Conservation (phyloP, 1,140 invertebrate species). For the Calephelis virginiensis region DNA sequence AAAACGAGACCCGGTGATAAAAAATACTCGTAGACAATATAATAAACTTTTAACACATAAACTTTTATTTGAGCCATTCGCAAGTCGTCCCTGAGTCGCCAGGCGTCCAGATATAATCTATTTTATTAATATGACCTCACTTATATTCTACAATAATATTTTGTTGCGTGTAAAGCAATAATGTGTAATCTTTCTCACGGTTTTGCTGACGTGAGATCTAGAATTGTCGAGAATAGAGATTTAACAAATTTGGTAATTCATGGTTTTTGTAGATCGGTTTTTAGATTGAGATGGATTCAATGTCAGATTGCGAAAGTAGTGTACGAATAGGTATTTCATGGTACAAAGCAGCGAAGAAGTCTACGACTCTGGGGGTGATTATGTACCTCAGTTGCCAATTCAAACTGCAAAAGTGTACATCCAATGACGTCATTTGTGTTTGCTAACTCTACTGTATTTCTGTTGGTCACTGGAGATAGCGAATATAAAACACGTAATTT, state of each 20-base stretch:
- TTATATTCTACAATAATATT: slow-evolving; percentile 43
- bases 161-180: slow-evolving; percentile 38
- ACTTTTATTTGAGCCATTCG: slow-evolving; percentile 22
- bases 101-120: slow-evolving; percentile 39
- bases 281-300: slow-evolving; percentile 3
- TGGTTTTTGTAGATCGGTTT: slow-evolving; percentile 6
- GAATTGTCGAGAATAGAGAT: slow-evolving; percentile 1
- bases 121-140: slow-evolving; percentile 45
- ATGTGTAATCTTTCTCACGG: slow-evolving; percentile 41
- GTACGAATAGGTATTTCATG: too few species aligned
- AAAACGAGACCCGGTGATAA: too few species aligned
- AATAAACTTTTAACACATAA: background rate
- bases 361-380: too few species aligned
- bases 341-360: too few species aligned
- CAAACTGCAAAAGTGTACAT: too few species aligned
- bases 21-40: background rate
- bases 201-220: slow-evolving; percentile 22
- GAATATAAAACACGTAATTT: too few species aligned
- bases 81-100: slow-evolving; percentile 24
- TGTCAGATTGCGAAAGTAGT: slow-evolving; percentile 4
- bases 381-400: too few species aligned
- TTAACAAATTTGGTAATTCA: slow-evolving; percentile 15
- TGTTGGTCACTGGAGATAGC: too few species aligned
- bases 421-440: too few species aligned
- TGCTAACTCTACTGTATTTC: too few species aligned